A percentile compares a stretch with the other conserved stretches of the same genome.
Conservation (phyloP, 2,888 invertebrate species). For the Dolomedes plantarius region DNA sequence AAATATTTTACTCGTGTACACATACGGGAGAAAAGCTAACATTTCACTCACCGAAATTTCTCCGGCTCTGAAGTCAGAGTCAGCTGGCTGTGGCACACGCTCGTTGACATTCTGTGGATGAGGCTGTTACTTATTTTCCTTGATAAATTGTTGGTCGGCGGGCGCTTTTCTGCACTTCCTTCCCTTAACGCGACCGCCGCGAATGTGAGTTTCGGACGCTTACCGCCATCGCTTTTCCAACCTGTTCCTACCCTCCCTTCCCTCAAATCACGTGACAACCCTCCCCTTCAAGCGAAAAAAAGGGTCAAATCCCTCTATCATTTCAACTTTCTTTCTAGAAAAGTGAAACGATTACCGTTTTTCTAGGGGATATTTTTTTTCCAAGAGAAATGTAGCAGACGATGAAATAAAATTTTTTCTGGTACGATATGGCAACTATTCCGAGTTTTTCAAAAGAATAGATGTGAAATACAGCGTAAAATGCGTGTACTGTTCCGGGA, state of each 20-base stretch:
- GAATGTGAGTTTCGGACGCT: constrained; percentile 16
- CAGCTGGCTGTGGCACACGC: constrained; percentile 60
- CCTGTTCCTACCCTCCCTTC: constrained; percentile 29
- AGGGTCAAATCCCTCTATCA: constrained; percentile 48
- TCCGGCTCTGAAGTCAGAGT: constrained; percentile 66
- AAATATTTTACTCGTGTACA: too few relatives aligned
- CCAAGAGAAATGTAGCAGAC: neutral
- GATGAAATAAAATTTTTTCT: too few relatives aligned
- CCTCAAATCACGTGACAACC: neutral
- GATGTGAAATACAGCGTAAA: too few relatives aligned
- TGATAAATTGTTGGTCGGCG: constrained; percentile 12
- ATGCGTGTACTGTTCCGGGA: too few relatives aligned
- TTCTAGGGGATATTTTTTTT: neutral
- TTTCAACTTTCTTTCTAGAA: neutral
- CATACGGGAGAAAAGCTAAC: too few relatives aligned
- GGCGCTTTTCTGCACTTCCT: constrained; percentile 38
- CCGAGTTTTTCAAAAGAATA: too few relatives aligned
- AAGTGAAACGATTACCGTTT: neutral
- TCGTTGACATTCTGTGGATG: constrained; percentile 43
- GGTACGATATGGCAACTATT: too few relatives aligned
- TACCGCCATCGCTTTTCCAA: constrained; percentile 46
- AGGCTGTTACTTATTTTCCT: neutral
- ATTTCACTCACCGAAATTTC: constrained; percentile 50
- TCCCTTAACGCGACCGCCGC: constrained; percentile 30
- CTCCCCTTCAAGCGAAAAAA: constrained; percentile 22